Base-by-base conservation (phyloP, 2,888 invertebrate genomes). In the Dryococelus australis region DNA sequence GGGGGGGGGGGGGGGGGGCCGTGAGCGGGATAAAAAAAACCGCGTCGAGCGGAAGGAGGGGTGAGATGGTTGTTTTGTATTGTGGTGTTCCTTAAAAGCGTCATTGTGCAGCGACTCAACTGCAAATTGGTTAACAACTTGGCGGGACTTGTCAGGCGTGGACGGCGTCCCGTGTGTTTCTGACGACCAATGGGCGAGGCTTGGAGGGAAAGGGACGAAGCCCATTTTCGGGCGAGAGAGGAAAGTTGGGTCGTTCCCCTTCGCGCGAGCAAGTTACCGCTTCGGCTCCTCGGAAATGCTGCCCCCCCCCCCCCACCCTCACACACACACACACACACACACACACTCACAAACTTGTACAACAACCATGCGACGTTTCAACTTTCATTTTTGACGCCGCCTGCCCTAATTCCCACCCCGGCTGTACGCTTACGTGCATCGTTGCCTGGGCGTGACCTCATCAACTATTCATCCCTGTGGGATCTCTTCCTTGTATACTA, bases 91-190 rank as follows among this genome's bases (percentile, higher is more conserved):
- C 65, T 24, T 65, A 65, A 65, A 65, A 65, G 65, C 65, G 65
- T 65, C 65, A 65, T 65, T 65, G 65, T 65, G 65, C 65, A 24
- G 24, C 87, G 35, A n/a, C 84, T 83, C 43, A 65, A 84, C 43
- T 79, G 87, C 84, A 87, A 87, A 87, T 26, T 78, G 43, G 79
- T 86, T 86, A 86, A 86, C 86, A 86, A 86, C 86, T 86, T 87
- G 65, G 65, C 65, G 65, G n/a, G 65, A 1, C 47, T 65, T 65
- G 65, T 65, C 65, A 51, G 85, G 53, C 85, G 85, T 85, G 51
- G 85, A 47, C 85, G 47, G n/a, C 85, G 85, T 13, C 43, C 53
- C 85, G 47, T 47, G 51, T 53, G 85, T 53, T 26, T 10, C 51
- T 27, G 85, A 51, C 43, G 65, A 65, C 65, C 65, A 65, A n/a